Base-by-base conservation (phyloP, 2,888 invertebrate species). In the Pteria penguin region DNA sequence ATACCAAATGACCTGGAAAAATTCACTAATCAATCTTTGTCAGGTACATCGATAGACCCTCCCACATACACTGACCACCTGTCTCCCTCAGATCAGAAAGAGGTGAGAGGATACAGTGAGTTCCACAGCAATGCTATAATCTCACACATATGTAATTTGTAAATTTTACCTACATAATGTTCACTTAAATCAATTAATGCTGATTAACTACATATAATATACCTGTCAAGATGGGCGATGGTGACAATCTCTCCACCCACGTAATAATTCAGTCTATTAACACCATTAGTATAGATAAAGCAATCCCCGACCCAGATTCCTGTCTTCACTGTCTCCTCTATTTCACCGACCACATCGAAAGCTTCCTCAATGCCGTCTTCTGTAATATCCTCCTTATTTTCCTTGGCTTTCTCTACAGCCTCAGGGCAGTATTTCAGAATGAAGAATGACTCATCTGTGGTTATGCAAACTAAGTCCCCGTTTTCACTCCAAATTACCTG, bases 201-300 rank as follows among this genome's bases (percentile, higher is more conserved):
- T 8, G 22, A 31, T 4, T 22, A 52, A 27, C 8, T 8, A 8
- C 11, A 18, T 22, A 24, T 57, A 57, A 18, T 57, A 57, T 22
- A 57, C 93, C 94, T 95, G 92, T 99, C 99, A 78, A 99, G 94
- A 93, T 99, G 99, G 0, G 99, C 97, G 79, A 99, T 96, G 0
- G 99, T 99, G 1, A 99, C 99, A 79, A 99, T 96, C 93, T 99
- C 99, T 24, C 99, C 99, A 32, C 99, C 99, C 24, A 99, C 99
- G 91, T 98, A 99, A 92, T 99, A 99, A 92, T 99, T 99, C 82
- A 99, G 96, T 78, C 99, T 94, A 93, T 99, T 99, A 1, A 98
- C 96, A 33, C 96, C 95, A 93, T 99, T 99, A 0, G 99, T 99
- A 93, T 99, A 99, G 86, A 99, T 98, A 92, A 99, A 99, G 91